Percentiles rank a stretch among this genome's conserved stretches.
phyloP scores from a whole-genome alignment of 2,113 vertebrate species.

The Thunnus thynnus region DNA sequence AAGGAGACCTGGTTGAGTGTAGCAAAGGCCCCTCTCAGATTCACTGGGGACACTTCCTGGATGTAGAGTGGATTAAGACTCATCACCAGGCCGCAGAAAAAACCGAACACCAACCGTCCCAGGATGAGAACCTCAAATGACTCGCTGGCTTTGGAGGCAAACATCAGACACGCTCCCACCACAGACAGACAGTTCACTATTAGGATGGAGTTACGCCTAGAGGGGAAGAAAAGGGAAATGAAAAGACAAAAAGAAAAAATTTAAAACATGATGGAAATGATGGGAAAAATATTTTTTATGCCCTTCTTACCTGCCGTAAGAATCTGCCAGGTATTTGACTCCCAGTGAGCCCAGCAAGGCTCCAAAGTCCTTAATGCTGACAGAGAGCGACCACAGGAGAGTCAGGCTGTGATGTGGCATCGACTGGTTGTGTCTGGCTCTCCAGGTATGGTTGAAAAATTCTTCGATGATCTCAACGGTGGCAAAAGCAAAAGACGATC shows the following conservation, averaged over 20 bases:
- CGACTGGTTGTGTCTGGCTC: constrained; percentile 79
- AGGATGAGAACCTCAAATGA: constrained; percentile 86
- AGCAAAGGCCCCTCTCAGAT: constrained; percentile 85
- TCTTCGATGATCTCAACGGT: constrained; percentile 82
- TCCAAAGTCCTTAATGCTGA: constrained; percentile 88
- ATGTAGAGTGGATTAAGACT: constrained; percentile 87
- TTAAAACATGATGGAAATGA: background rate
- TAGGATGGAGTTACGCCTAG: constrained; percentile 85
- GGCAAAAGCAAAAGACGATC: background rate
- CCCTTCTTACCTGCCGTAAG: constrained; percentile 79
- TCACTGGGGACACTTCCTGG: constrained; percentile 85
- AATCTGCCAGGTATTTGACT: constrained; percentile 84
- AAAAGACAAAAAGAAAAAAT: background rate
- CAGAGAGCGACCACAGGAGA: constrained; percentile 86
- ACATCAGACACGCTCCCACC: constrained; percentile 81
- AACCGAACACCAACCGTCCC: constrained; percentile 84
- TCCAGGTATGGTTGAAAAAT: constrained; percentile 87
- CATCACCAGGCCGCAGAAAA: constrained; percentile 87
- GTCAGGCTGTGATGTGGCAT: constrained; percentile 84
- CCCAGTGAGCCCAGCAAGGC: constrained; percentile 84
- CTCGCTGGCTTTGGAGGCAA: constrained; percentile 76
- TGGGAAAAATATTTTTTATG: too few relatives aligned
- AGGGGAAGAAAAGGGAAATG: background rate
- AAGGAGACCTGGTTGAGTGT: constrained; percentile 87
- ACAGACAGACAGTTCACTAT: constrained; percentile 84